Conservation (phyloP, 2,888 invertebrate genomes). For the Hirtodrosophila alboralis region DNA sequence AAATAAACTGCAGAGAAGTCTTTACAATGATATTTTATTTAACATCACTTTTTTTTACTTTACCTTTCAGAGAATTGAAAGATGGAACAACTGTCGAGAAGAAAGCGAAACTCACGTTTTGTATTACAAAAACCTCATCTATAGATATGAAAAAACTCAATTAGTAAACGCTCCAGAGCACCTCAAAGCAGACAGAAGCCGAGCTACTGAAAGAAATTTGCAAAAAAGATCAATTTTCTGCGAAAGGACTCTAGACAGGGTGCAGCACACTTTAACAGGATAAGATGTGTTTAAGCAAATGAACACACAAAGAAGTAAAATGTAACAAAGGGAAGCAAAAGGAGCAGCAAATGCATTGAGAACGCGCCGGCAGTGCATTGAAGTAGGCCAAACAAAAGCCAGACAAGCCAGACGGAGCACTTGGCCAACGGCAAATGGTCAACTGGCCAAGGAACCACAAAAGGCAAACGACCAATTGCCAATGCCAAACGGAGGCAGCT, state of each 20-base stretch:
- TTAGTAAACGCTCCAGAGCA: constrained; percentile 52
- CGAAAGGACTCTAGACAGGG: constrained; percentile 35
- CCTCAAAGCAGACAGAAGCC: constrained; percentile 27
- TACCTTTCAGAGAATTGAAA: neutral
- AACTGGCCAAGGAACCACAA: constrained; percentile 63
- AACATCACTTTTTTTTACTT: neutral
- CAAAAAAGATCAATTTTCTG: constrained; percentile 72
- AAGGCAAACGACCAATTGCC: no score
- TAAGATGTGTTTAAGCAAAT: constrained; percentile 75
- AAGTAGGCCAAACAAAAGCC: constrained; percentile 59
- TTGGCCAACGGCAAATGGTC: constrained; percentile 66
- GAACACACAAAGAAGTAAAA: constrained; percentile 54
- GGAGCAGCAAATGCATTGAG: constrained; percentile 17
- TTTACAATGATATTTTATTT: neutral
- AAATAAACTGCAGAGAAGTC: neutral
- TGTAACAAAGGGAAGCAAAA: constrained; percentile 21
- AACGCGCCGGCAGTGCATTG: constrained; percentile 57
- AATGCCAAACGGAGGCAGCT: constrained; percentile 61
- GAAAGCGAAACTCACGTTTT: constrained; percentile 47
- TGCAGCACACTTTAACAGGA: constrained; percentile 74
- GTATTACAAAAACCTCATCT: constrained; percentile 36
- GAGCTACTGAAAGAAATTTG: constrained; percentile 50
- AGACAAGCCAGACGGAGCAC: constrained; percentile 23
- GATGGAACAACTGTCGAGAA: constrained; percentile 15
- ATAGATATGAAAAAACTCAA: constrained; percentile 47